phyloP scores from a whole-genome alignment of 1,140 invertebrate genomes.

The Diuraphis noxia region DNA sequence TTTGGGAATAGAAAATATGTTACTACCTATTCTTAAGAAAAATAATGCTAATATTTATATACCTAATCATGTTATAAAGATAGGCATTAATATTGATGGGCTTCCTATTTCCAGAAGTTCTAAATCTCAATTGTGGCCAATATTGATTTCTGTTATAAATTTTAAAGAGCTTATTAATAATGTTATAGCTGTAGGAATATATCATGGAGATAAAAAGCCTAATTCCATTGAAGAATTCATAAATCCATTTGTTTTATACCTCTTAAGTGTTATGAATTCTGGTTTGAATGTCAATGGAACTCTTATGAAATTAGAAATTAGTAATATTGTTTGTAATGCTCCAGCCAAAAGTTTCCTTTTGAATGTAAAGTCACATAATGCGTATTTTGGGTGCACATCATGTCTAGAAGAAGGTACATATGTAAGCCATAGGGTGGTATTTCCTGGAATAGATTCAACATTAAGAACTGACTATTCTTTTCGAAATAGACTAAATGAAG shows the following conservation, averaged over 20 bases:
- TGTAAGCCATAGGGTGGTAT: neutral
- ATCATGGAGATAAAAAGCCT: neutral
- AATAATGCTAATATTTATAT: conserved; percentile 14
- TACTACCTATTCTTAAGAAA: neutral
- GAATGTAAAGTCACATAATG: neutral
- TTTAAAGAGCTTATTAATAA: neutral
- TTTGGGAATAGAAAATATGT: neutral
- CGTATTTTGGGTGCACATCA: neutral
- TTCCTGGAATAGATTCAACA: neutral
- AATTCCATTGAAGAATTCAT: neutral
- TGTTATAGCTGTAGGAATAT: neutral
- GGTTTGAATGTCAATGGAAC: neutral
- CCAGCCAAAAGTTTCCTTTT: neutral
- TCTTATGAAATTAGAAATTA: neutral
- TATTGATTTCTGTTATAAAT: neutral
- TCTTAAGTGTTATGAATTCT: neutral
- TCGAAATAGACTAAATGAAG: neutral
- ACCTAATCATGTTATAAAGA: neutral
- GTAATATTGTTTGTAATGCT: neutral
- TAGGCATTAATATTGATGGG: conserved; percentile 29
- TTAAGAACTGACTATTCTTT: neutral
- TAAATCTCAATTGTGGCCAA: neutral
- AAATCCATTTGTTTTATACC: neutral
- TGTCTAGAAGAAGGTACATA: neutral
- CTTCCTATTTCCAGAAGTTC: conserved; percentile 6